These are phyloP conservation scores for Drosophila formosana DNA, from an alignment of 2,888 invertebrate genomes.

Conservation along the genomic window DNA sequence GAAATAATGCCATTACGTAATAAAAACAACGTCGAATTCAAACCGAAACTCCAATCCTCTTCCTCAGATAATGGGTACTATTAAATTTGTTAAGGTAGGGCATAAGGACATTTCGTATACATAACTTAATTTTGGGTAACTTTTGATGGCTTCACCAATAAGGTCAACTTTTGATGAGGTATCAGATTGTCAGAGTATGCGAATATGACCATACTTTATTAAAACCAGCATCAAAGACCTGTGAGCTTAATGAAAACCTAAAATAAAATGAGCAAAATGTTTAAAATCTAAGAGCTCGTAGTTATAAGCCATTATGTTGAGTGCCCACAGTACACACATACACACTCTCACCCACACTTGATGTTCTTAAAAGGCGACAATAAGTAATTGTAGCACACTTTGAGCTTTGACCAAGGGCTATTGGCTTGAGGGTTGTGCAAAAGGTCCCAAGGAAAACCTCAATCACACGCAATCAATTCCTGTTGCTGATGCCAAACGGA, in stretches of 20 bases:
- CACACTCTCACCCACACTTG: not conserved
- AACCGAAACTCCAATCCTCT: conserved; percentile 14
- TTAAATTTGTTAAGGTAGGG: not conserved
- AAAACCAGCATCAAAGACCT: conserved; percentile 3
- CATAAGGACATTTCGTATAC: not conserved
- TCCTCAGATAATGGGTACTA: not conserved
- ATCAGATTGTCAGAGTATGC: not conserved
- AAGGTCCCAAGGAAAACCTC: conserved; percentile 67
- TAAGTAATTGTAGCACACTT: conserved; percentile 23
- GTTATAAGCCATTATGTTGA: conserved; percentile 7
- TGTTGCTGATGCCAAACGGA: conserved; percentile 26
- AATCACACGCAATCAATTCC: conserved; percentile 76
- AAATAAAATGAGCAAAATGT: conserved; percentile 15
- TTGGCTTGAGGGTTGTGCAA: conserved; percentile 2
- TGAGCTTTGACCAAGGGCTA: conserved; percentile 20
- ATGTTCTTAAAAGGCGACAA: conserved; percentile 14
- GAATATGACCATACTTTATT: not conserved
- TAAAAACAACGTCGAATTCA: conserved; percentile 14
- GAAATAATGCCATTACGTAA: conserved; percentile 32
- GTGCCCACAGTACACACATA: not conserved
- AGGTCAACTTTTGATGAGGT: not conserved
- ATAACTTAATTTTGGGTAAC: not conserved
- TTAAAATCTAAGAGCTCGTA: conserved; percentile 8
- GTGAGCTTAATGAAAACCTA: conserved; percentile 9
- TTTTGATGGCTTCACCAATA: not conserved